phyloP scores from a whole-genome alignment of 2,888 invertebrate species.

The Formica aserva region DNA sequence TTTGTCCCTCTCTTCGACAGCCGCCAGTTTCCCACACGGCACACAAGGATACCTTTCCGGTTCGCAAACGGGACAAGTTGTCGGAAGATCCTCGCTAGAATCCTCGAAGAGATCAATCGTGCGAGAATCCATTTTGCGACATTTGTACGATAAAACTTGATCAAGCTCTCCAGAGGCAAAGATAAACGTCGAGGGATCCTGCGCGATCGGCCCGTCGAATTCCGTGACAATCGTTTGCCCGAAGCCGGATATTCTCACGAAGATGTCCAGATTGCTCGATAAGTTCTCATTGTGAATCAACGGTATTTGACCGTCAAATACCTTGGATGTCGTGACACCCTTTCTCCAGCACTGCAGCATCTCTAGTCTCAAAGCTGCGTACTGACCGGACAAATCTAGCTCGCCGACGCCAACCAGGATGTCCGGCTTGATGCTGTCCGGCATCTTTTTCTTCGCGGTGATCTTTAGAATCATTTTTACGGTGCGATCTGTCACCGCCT shows the following conservation, averaged over 20 bases:
- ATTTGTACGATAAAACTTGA: conserved; percentile 74
- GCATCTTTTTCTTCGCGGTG: conserved; percentile 87
- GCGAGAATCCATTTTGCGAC: conserved; percentile 72
- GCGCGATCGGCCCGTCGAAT: conserved; percentile 82
- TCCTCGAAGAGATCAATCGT: conserved; percentile 65
- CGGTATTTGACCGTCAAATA: conserved; percentile 88
- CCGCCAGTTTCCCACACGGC: conserved; percentile 65
- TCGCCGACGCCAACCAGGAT: conserved; percentile 88
- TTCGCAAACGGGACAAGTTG: conserved; percentile 66
- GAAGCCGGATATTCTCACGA: conserved; percentile 89
- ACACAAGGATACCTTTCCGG: conserved; percentile 64
- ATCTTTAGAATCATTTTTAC: conserved; percentile 87
- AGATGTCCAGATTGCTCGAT: conserved; percentile 87
- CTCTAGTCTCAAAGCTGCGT: conserved; percentile 88
- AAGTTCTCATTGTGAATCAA: conserved; percentile 78
- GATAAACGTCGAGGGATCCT: conserved; percentile 67
- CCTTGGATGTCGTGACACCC: conserved; percentile 84
- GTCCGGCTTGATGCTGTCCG: conserved; percentile 88
- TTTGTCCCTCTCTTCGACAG: conserved; percentile 3
- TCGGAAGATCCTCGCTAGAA: conserved; percentile 50
- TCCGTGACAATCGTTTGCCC: conserved; percentile 89
- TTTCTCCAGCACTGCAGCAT: conserved; percentile 77
- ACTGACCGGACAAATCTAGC: conserved; percentile 89
- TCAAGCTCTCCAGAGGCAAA: conserved; percentile 74
- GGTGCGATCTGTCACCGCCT: conserved; percentile 86